Conservation (phyloP, 2,113 vertebrate species). For the Lates calcarifer region DNA sequence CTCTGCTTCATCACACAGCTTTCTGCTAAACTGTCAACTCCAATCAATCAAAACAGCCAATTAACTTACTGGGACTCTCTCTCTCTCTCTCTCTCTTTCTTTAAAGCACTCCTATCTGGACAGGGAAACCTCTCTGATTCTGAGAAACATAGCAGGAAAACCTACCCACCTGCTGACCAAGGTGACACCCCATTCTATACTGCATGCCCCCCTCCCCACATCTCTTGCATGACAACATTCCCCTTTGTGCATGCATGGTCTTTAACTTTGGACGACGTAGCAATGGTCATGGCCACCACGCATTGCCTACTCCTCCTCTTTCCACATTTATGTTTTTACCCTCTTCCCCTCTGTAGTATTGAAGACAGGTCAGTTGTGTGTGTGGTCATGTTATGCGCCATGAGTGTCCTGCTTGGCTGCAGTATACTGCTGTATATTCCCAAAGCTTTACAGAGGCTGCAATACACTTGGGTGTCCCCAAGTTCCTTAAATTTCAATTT, state of each 20-base stretch:
- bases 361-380: background rate
- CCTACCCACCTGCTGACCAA: conserved; percentile 99
- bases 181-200: conserved; percentile 87
- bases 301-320: background rate
- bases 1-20: conserved; percentile 61
- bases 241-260: conserved; percentile 13
- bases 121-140: conserved; percentile 99
- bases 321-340: background rate
- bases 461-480: background rate
- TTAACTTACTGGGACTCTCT: conserved; percentile 57
- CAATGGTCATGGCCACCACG: background rate
- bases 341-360: background rate
- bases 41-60: conserved; percentile 35
- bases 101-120: conserved; percentile 99
- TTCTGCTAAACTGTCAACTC: conserved; percentile 62
- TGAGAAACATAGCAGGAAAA: conserved; percentile 99
- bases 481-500: background rate
- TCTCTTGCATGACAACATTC: conserved; percentile 68
- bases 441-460: conserved; percentile 38
- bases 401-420: background rate
- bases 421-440: background rate
- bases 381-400: background rate
- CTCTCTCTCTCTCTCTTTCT: conserved; percentile 87
- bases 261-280: background rate
- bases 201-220: conserved; percentile 55